Evolutionary conservation across 1,140 invertebrate genomes (phyloP).

Genomic region (Acromyrmex heyeri): DNA sequence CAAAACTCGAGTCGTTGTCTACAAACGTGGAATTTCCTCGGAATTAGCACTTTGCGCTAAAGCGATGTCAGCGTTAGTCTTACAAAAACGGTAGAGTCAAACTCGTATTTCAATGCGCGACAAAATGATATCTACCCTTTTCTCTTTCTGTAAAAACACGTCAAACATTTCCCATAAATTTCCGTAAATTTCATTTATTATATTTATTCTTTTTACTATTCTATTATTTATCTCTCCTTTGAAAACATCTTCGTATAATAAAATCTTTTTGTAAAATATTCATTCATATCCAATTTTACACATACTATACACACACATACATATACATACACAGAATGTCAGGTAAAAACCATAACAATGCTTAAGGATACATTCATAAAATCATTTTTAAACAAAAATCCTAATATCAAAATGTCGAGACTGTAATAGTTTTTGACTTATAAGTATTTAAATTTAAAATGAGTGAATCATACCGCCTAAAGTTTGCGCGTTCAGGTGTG

Average conservation of each 20-base stretch:
- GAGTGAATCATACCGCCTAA: no score
- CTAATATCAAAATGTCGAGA: no score
- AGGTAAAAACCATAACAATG: no score
- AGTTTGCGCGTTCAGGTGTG: no score
- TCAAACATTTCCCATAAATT: no score
- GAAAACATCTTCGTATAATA: not conserved
- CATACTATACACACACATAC: no score
- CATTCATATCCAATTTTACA: not conserved
- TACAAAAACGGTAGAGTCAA: not conserved
- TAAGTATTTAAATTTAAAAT: no score
- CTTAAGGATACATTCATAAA: no score
- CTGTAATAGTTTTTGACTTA: no score
- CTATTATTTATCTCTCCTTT: no score
- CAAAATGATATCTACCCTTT: not conserved
- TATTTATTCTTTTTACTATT: not conserved
- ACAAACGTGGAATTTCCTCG: slow-evolving; percentile 62
- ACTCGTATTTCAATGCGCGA: slow-evolving; percentile 3
- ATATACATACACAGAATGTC: no score
- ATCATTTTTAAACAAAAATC: no score
- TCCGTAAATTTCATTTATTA: not conserved
- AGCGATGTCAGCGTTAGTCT: slow-evolving; percentile 45
- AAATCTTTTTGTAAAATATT: not conserved
- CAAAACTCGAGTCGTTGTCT: slow-evolving; percentile 65
- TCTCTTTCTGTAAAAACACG: not conserved
- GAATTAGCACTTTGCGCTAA: slow-evolving; percentile 21